Evolutionary conservation across 2,888 invertebrate species (phyloP).

Genomic region (Brenthis hecate): DNA sequence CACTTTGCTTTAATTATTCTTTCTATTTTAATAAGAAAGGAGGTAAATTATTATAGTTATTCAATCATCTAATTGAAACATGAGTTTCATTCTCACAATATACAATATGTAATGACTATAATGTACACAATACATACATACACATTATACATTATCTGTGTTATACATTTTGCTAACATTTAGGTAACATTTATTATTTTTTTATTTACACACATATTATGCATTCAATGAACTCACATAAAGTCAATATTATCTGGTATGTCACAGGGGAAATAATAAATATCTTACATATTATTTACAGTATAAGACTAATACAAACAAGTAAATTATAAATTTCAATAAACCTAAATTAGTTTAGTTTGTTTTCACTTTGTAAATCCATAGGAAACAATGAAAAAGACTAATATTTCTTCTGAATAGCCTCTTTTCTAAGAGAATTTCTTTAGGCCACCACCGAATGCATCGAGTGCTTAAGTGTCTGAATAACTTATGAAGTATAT

Average conservation of each 20-base stretch:
- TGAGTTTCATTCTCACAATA: slow-evolving; percentile 11
- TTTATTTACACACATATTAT: background rate
- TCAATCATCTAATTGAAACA: slow-evolving; percentile 22
- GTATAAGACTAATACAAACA: slow-evolving; percentile 35
- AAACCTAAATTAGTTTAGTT: slow-evolving; percentile 60
- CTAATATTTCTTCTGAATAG: slow-evolving; percentile 64
- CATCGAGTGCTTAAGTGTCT: slow-evolving; percentile 70
- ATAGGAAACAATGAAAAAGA: slow-evolving; percentile 64
- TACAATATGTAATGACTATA: slow-evolving; percentile 12
- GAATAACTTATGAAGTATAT: slow-evolving; percentile 66
- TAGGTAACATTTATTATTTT: slow-evolving; percentile 1
- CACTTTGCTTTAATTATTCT: too few species aligned
- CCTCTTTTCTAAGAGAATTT: slow-evolving; percentile 64
- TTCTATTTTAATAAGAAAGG: too few species aligned
- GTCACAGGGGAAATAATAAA: slow-evolving; percentile 49
- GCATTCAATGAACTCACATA: slow-evolving; percentile 14
- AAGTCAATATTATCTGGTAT: slow-evolving; percentile 18
- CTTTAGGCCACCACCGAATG: slow-evolving; percentile 70
- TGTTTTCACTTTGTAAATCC: slow-evolving; percentile 69
- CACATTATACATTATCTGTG: slow-evolving; percentile 6
- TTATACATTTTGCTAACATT: slow-evolving; percentile 13
- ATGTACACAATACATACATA: slow-evolving; percentile 15
- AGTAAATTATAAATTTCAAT: slow-evolving; percentile 26
- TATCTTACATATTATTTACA: slow-evolving; percentile 72
- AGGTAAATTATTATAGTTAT: background rate